phyloP scores from a whole-genome alignment of 2,888 invertebrate species.

The Erynnis tages region DNA sequence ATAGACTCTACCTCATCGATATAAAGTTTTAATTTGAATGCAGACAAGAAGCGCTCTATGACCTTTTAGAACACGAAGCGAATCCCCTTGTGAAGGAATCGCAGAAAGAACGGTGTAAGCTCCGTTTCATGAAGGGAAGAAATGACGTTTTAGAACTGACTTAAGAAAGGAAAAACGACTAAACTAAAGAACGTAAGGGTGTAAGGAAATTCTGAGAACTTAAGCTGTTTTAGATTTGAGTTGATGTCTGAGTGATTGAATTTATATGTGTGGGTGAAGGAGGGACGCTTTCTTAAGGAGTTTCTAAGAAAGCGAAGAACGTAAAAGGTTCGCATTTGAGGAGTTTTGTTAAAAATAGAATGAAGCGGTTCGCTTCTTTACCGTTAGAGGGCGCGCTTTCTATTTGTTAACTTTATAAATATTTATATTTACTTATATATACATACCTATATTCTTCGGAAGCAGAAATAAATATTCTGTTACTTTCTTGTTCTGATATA shows the following conservation, averaged over 20 bases:
- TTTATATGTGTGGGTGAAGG: conserved; percentile 49
- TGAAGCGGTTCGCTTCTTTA: conserved; percentile 49
- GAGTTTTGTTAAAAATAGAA: conserved; percentile 71
- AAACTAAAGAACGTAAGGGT: conserved; percentile 34
- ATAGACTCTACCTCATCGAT: rapidly evolving
- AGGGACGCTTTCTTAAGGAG: conserved; percentile 68
- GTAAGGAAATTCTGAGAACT: conserved; percentile 24
- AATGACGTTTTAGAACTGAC: conserved; percentile 17
- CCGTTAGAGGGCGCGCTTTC: conserved; percentile 64
- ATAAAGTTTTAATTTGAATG: conserved; percentile 35
- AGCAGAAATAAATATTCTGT: neutral
- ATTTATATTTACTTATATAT: neutral
- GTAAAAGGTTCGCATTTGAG: conserved; percentile 74
- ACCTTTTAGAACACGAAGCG: neutral
- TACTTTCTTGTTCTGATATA: too few species aligned
- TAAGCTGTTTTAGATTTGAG: conserved; percentile 43
- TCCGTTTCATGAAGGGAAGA: neutral
- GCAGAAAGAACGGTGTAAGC: conserved; percentile 17
- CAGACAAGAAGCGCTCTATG: neutral
- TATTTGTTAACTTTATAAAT: neutral
- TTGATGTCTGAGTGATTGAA: conserved; percentile 29
- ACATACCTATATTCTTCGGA: neutral
- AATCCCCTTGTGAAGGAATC: neutral
- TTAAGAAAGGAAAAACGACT: neutral
- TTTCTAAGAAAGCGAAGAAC: conserved; percentile 79